Conservation (phyloP, 64 coral and sea anemone species). For the Montipora cactus region DNA sequence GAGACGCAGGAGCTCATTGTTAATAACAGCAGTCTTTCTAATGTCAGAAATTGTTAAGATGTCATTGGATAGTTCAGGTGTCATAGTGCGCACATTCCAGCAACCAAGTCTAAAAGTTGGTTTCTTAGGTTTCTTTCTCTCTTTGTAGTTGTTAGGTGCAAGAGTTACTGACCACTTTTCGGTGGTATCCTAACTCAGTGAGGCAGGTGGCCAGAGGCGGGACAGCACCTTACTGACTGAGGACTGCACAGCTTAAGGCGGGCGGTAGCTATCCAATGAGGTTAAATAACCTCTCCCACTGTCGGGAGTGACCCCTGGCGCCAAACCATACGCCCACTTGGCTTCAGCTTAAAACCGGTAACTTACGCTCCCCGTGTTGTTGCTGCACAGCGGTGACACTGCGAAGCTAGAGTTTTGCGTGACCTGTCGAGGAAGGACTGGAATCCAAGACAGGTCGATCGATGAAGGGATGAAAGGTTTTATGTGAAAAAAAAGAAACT, state of each 20-base stretch:
- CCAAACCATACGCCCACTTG: not conserved
- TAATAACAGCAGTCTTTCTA: constrained; percentile 64
- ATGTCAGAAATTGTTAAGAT: constrained; percentile 28
- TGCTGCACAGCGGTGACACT: not conserved
- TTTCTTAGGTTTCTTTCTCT: constrained; percentile 1
- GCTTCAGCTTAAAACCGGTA: not conserved
- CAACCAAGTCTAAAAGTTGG: constrained; percentile 45
- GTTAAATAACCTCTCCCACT: not conserved
- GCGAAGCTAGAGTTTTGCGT: not conserved
- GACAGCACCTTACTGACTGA: too few relatives aligned
- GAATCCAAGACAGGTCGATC: too few relatives aligned
- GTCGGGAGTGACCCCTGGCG: not conserved
- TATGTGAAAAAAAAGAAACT: too few relatives aligned
- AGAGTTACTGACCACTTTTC: not conserved
- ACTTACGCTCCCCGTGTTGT: not conserved
- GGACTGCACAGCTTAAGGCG: too few relatives aligned
- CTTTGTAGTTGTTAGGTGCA: constrained; percentile 7
- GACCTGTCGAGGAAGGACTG: too few relatives aligned
- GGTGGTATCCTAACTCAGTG: too few relatives aligned
- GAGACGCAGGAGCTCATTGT: constrained; percentile 39
- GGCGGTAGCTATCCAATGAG: not conserved
- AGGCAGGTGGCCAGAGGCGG: too few relatives aligned
- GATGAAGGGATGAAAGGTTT: too few relatives aligned
- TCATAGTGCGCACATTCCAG: constrained; percentile 64
- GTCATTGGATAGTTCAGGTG: constrained; percentile 7